These are phyloP conservation scores for Hyles vespertilio DNA, from an alignment of 1,140 invertebrate species.

Conservation along the genomic window DNA sequence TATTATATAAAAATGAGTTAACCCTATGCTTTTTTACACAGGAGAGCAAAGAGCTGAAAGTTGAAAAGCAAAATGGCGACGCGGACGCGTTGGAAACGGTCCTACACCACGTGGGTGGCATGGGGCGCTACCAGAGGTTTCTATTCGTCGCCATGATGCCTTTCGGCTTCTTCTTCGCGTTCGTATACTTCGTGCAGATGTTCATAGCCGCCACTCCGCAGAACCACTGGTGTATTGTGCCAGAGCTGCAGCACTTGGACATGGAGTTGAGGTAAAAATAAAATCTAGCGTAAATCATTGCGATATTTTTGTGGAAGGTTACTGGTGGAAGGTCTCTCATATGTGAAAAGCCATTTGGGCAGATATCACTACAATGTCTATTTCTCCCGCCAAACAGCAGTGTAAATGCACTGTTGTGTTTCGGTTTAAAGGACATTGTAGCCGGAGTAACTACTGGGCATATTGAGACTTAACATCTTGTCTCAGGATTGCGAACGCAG, in stretches of 20 bases:
- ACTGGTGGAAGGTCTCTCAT: no score
- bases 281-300: background rate
- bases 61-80: conserved; percentile 40
- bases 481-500: no score
- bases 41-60: conserved; percentile 46
- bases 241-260: conserved; percentile 67
- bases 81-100: conserved; percentile 78
- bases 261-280: conserved; percentile 38
- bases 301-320: no score
- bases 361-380: no score
- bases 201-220: conserved; percentile 79
- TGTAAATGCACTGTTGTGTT: no score
- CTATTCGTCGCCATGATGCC: conserved; percentile 76
- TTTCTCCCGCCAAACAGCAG: no score
- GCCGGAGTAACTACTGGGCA: no score
- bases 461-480: no score
- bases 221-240: conserved; percentile 78
- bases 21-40: conserved; percentile 8
- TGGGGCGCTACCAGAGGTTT: conserved; percentile 81
- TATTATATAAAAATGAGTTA: no score
- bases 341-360: no score
- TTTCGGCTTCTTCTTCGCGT: conserved; percentile 78
- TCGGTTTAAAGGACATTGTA: no score
- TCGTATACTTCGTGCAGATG: conserved; percentile 83
- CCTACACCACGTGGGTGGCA: conserved; percentile 79